These are phyloP conservation scores for Parapristionchus giblindavisi DNA, from an alignment of 2,888 invertebrate genomes.

Conservation along the genomic window DNA sequence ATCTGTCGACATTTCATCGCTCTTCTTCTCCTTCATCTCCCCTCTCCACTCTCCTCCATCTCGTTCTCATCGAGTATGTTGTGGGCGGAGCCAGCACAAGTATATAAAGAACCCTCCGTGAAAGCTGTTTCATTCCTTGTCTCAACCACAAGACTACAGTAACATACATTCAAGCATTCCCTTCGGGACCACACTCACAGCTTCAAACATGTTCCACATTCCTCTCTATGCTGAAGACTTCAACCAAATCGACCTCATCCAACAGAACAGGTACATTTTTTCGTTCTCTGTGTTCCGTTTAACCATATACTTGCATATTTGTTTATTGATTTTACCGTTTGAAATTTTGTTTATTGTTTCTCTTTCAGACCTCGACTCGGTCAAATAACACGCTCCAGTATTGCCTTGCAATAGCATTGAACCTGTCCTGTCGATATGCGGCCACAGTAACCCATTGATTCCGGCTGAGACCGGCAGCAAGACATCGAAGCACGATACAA, in stretches of 20 bases:
- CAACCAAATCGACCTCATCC: constrained; percentile 8
- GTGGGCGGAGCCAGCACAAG: constrained; percentile 9
- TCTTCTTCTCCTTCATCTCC: too few species aligned
- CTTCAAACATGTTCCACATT: constrained; percentile 36
- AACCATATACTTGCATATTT: background rate
- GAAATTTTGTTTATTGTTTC: background rate
- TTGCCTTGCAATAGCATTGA: too few species aligned
- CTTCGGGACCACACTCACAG: constrained; percentile 8
- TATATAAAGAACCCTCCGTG: constrained; percentile 18
- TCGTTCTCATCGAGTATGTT: background rate
- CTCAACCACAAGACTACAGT: constrained; percentile 20
- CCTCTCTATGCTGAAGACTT: constrained; percentile 33
- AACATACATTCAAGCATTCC: background rate
- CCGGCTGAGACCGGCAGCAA: too few species aligned
- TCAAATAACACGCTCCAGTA: too few species aligned
- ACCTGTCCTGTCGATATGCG: too few species aligned
- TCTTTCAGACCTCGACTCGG: constrained; percentile 32
- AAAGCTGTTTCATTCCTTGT: constrained; percentile 1
- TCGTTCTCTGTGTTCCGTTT: background rate
- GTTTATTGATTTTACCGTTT: constrained; percentile 14
- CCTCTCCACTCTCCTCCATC: constrained; percentile 6
- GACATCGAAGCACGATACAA: too few species aligned
- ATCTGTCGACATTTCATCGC: too few species aligned
- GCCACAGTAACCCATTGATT: too few species aligned
- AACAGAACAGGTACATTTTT: constrained; percentile 30